These are phyloP conservation scores for Thecocarcelia acutangulata DNA, from an alignment of 2,888 invertebrate genomes.

Conservation along the genomic window DNA sequence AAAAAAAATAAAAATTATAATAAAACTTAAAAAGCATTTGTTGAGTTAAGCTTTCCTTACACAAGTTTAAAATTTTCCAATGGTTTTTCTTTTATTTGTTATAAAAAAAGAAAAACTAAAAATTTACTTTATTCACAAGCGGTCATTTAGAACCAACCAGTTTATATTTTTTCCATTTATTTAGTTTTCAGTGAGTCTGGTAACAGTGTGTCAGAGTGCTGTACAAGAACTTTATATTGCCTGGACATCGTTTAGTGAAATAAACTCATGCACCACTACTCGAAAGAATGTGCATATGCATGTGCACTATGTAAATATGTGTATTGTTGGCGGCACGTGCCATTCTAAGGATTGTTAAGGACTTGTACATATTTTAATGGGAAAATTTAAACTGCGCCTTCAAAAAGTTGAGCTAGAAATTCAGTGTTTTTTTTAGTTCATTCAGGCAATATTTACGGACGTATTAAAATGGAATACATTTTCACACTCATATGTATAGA, in stretches of 20 bases:
- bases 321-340: neutral
- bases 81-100: neutral
- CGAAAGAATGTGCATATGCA: too few relatives aligned
- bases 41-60: conserved; percentile 15
- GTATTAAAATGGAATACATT: too few relatives aligned
- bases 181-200: conserved; percentile 22
- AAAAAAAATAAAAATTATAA: neutral
- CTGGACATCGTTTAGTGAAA: too few relatives aligned
- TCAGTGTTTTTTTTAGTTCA: too few relatives aligned
- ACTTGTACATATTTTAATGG: neutral
- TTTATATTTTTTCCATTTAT: conserved; percentile 23
- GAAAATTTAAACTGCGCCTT: too few relatives aligned
- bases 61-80: conserved; percentile 31
- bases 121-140: neutral
- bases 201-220: conserved; percentile 11
- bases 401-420: too few relatives aligned
- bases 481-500: too few relatives aligned
- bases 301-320: too few relatives aligned
- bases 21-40: neutral
- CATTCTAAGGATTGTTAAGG: neutral
- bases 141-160: conserved; percentile 37
- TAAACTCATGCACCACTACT: too few relatives aligned
- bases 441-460: too few relatives aligned
- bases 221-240: conserved; percentile 6
- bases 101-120: neutral